Evolutionary conservation across 2,113 vertebrate species (phyloP).

Genomic region (Carassius auratus): DNA sequence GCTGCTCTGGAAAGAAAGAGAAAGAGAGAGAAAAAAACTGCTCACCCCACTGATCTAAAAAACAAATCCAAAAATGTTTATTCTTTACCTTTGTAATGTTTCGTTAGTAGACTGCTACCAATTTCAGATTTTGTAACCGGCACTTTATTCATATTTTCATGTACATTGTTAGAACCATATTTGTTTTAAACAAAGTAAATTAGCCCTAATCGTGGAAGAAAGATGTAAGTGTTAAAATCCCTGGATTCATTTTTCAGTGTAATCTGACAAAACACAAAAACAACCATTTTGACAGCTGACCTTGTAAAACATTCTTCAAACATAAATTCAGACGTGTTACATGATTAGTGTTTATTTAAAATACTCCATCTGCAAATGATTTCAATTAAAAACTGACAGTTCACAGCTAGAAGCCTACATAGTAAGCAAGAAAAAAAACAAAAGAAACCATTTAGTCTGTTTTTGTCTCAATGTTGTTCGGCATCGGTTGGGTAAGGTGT

Average conservation of each 20-base stretch:
- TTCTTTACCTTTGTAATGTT: neutral
- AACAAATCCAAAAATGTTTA: neutral
- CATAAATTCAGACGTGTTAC: conserved; percentile 59
- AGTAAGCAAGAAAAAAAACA: conserved; percentile 84
- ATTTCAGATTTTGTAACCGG: neutral
- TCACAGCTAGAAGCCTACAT: conserved; percentile 96
- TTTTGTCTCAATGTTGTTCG: conserved; percentile 69
- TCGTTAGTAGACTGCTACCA: neutral
- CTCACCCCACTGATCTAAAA: neutral
- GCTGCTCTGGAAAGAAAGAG: neutral
- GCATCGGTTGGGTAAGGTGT: conserved; percentile 58
- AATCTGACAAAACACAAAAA: neutral
- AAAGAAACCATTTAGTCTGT: conserved; percentile 55
- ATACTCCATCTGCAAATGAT: conserved; percentile 78
- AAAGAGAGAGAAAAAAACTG: no score
- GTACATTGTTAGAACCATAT: neutral
- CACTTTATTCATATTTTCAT: neutral
- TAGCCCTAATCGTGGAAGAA: neutral
- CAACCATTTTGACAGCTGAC: neutral
- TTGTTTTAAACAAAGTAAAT: neutral
- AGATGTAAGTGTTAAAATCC: neutral
- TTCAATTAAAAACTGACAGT: conserved; percentile 86
- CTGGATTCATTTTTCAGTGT: neutral
- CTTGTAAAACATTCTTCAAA: conserved; percentile 3
- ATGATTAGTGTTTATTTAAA: conserved; percentile 84